Evolutionary conservation across 2,113 vertebrate species (phyloP).

Genomic region (Hirundichthys speculiger): DNA sequence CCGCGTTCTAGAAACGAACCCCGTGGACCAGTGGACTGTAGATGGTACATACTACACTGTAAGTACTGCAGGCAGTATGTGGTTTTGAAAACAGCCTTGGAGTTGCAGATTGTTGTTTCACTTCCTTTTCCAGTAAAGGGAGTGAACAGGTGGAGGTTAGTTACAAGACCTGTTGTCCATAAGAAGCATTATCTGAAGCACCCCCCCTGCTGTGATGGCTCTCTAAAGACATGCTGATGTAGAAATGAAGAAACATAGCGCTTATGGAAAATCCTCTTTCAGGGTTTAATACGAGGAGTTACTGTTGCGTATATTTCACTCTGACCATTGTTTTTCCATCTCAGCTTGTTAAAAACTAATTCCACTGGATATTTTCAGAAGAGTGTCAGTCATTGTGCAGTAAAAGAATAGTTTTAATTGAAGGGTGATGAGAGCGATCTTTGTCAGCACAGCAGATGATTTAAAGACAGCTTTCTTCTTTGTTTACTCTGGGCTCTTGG

Average conservation of each 20-base stretch:
- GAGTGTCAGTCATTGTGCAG: conserved; percentile 17
- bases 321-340: not conserved
- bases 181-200: conserved; percentile 57
- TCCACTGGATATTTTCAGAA: conserved; percentile 33
- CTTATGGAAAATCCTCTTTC: not conserved
- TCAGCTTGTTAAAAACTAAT: conserved; percentile 11
- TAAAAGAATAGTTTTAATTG: conserved; percentile 28
- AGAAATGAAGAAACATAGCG: conserved; percentile 36
- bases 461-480: conserved; percentile 28
- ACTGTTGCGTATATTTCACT: not conserved
- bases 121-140: not conserved
- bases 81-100: no score
- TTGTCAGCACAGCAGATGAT: not conserved
- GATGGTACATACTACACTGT: no score
- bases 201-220: conserved; percentile 58
- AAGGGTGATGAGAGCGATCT: conserved; percentile 27
- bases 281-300: not conserved
- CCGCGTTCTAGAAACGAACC: no score
- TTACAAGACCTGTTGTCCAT: conserved; percentile 47
- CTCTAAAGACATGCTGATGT: not conserved
- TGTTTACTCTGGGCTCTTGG: conserved; percentile 29
- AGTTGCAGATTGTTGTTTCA: not conserved
- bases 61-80: no score
- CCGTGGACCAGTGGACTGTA: no score
- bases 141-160: conserved; percentile 54